Evolutionary conservation across 2,113 vertebrate genomes (phyloP), one percentile per base, ranked within the genome.

Genomic region (Terrapene triunguis): DNA sequence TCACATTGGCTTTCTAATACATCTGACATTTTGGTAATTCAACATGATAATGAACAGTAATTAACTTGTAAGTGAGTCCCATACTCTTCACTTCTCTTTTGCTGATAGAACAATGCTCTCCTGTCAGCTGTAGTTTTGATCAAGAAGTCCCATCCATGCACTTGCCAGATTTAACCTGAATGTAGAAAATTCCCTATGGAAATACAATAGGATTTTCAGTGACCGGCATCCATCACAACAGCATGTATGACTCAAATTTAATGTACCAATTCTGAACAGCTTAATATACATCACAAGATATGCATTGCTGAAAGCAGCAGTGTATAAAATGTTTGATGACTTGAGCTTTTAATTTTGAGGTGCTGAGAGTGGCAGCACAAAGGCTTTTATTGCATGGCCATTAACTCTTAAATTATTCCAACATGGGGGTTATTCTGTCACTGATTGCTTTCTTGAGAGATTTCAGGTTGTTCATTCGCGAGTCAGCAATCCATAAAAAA

Each of bases 1-100:
- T 93, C 94, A 96, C 42, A 79, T 55, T 17, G 25, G 79, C 44
- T 97, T 97, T 87, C 57, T 94, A 95, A 92, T 82, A 85, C 38
- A 90, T 80, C n/a, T 97, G 88, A 97, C 89, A 91, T 94, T 97
- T 97, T 53, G 22, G n/a, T 98, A 98, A 98, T 97, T 96, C 25
- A 62, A 95, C 85, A 92, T n/a, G 82, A 97, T 96, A 97, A 98
- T 50, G 35, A 97, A 96, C 82, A 97, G 62, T 96, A 98, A 98
- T 97, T 97, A 96, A n/a, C 88, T 97, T 84, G 29, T 94, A 98
- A 97, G 62, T 88, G 72, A 97, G 32, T 89, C 69, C 76, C 80
- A 78, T 88, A 72, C 54, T 90, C 69, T 47, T 95, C 79, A 59
- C 29, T 89, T 93, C 44, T 89, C 89, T 87, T 95, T 95, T 97